These are phyloP conservation scores for Cydia strobilella DNA, from an alignment of 1,140 invertebrate species.

Conservation along the genomic window DNA sequence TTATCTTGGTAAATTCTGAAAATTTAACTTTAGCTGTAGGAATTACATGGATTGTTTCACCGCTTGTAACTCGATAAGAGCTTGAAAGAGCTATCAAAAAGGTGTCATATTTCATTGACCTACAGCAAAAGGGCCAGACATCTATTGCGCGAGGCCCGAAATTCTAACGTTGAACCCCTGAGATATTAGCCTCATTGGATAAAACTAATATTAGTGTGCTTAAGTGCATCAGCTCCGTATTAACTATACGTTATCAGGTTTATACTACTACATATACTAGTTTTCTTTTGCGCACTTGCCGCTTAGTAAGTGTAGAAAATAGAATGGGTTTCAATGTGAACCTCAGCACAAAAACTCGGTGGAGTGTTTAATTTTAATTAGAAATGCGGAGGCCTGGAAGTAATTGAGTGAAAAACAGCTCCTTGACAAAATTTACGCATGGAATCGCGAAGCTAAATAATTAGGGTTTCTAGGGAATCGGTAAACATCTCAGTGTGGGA, in stretches of 20 bases:
- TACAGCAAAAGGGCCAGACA: background rate
- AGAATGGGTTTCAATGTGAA: background rate
- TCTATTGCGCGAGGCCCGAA: background rate
- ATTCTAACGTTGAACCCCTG: background rate
- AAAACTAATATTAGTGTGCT: background rate
- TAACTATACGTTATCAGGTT: background rate
- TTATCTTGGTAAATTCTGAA: background rate
- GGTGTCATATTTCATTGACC: conserved; percentile 23
- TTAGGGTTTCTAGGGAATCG: conserved; percentile 8
- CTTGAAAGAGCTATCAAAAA: background rate
- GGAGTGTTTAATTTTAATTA: conserved; percentile 41
- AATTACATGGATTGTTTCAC: background rate
- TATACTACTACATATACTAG: background rate
- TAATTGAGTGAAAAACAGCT: conserved; percentile 28
- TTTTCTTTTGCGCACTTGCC: background rate
- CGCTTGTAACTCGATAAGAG: background rate
- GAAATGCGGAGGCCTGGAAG: background rate
- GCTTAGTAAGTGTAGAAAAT: background rate
- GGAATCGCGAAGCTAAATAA: background rate
- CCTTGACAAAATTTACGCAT: conserved; percentile 16
- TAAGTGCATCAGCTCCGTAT: background rate
- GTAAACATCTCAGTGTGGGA: background rate
- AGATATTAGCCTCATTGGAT: background rate
- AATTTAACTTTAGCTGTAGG: background rate
- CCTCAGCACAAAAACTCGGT: conserved; percentile 34